Evolutionary conservation across 30 jellyfish, hydroid and myxozoan species (phyloP), one percentile per base, ranked within the genome.

Genomic region (Cassiopea andromeda): DNA sequence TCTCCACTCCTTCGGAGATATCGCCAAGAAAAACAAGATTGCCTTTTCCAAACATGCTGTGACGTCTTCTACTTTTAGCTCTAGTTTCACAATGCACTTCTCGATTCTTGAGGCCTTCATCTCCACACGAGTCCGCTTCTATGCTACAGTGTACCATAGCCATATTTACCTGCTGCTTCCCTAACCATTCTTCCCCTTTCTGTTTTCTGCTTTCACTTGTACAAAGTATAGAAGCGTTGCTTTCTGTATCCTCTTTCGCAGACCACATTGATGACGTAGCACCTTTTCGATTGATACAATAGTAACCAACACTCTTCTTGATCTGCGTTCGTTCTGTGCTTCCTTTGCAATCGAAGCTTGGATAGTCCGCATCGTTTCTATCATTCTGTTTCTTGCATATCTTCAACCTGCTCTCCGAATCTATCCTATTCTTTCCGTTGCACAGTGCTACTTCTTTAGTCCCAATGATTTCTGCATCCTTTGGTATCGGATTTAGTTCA

Each of bases 11-110:
- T 17, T 77, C 86, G 1, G 74, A 48, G 7, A 60, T 74, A 14
- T 77, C 86, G 75, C 86, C 3, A 8, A 77, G 73, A 1, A 54
- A 48, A 43, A 5, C 86, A 0, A 77, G 54, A 17, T 77, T 45
- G 48, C 44, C 74, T 49, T 77, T 60, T 50, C 74, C 70, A 4
- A 18, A 1, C 12, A 47, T 38, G 1, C 2, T 58, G 1, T 3
- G 48, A 1, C 86, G 74, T 2, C 50, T 48, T 27, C 86, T 77
- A 10, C 48, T 7, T 38, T 7, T 70, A 12, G n/a, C 79, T 18
- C n/a, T 44, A n/a, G 3, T 75, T 75, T 75, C 84, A 14, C 47
- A 27, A 69, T 46, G 82, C 81, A 19, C 27, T 38, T 14, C 60
- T 12, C 81, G 81, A 7, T 18, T 38, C 81, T 15, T 46, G 7